These are phyloP conservation scores for Delphinapterus leucas DNA, from an alignment of 2,113 vertebrate genomes.

Conservation along the genomic window DNA sequence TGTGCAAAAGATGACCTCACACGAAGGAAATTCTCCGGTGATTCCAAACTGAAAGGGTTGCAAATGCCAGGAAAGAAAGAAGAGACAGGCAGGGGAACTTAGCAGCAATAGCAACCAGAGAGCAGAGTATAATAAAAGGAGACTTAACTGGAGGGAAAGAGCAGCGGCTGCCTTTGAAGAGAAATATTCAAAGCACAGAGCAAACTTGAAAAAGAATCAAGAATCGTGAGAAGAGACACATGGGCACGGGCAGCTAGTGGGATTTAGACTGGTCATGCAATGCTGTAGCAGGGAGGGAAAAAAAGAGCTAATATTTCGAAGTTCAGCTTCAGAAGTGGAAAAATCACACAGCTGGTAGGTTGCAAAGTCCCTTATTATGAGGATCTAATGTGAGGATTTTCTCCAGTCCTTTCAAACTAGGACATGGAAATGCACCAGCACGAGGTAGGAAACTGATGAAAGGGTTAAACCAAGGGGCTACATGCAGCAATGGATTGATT, in stretches of 20 bases:
- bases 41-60: slow-evolving; percentile 32
- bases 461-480: background rate
- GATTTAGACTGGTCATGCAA: background rate
- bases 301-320: background rate
- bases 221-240: background rate
- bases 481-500: background rate
- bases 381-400: slow-evolving; percentile 19
- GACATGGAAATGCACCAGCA: background rate
- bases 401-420: background rate
- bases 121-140: slow-evolving; percentile 35
- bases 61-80: background rate
- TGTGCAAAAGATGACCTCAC: background rate
- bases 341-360: background rate
- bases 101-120: background rate
- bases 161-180: slow-evolving; percentile 11
- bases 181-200: slow-evolving; percentile 53
- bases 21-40: background rate
- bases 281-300: background rate
- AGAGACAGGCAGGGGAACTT: background rate
- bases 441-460: background rate
- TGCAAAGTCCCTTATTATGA: slow-evolving; percentile 31
- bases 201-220: slow-evolving; percentile 42
- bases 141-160: slow-evolving; percentile 36
- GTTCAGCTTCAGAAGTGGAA: slow-evolving; percentile 7
- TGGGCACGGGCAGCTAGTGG: background rate